Base-by-base conservation (phyloP, 2,888 invertebrate genomes). In the Hermaeophaga mercurialis region DNA sequence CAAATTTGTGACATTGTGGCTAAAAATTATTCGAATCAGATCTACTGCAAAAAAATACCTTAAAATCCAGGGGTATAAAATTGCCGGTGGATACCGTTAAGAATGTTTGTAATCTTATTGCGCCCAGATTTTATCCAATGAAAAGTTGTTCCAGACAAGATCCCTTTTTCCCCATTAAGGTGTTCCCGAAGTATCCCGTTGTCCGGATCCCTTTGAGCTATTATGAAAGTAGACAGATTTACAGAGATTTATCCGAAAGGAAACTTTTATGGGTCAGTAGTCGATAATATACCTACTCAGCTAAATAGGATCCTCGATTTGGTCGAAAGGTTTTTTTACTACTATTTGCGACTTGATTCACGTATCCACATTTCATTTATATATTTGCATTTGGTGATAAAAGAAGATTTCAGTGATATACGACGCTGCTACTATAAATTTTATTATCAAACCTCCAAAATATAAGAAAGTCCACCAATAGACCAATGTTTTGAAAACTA, bases 251-350 rank as follows among this genome's bases (percentile, higher is more conserved):
- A 64, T 59, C 43, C 56, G 59, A 62, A 63, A 63, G 64, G 56
- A 55, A 61, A 62, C 61, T 63, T 68, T 66, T 66, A 64, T 66
- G 61, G 66, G 66, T 66, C 66, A 66, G 58, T 61, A 65, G 62
- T 60, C 65, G 62, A 67, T 50, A 52, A 58, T 58, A 53, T 24
- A 58, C 57, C 52, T 44, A 53, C 53, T 58, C 55, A 52, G 56
- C 55, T 53, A 44, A 53, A 61, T 52, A 43, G 31, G 31, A 46
- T 54, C 19, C 24, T 19, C 36, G 55, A 55, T 55, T 49, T 43
- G 24, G 26, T 19, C 47, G 24, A 50, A 50, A 53, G 41, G 43
- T 54, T 49, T 57, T 50, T n/a, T 18, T 49, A 45, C 43, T 47
- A 45, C 44, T 33, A 36, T 47, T 47, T 49, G 31, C 31, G 31